Conservation (phyloP, 2,113 vertebrate genomes). For the Charadrius vociferus region DNA sequence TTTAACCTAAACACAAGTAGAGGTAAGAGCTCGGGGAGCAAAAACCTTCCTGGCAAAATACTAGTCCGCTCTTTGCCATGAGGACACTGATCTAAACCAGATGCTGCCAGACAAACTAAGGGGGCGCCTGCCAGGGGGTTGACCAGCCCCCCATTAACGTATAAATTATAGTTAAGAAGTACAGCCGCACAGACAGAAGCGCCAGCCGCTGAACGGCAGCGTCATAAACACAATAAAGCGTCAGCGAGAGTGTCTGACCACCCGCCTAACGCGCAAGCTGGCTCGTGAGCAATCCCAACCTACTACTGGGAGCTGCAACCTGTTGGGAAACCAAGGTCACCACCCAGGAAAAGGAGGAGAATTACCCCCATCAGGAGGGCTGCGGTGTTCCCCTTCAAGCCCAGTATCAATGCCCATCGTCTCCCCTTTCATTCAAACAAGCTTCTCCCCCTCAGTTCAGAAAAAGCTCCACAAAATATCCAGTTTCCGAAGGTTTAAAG, state of each 20-base stretch:
- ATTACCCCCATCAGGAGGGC: background rate
- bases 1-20: background rate
- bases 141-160: background rate
- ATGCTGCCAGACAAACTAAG: background rate
- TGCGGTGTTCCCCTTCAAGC: background rate
- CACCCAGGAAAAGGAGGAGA: rapidly evolving
- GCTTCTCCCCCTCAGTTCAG: background rate
- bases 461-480: background rate
- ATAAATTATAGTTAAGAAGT: background rate
- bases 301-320: background rate
- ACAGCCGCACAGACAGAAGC: background rate
- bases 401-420: background rate
- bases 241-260: background rate
- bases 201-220: background rate
- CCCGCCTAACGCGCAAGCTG: background rate
- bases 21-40: background rate
- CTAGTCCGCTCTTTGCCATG: background rate
- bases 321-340: background rate
- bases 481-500: background rate
- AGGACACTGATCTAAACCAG: slow-evolving; percentile 26
- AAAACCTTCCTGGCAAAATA: background rate
- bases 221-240: background rate
- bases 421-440: background rate
- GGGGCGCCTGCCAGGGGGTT: background rate
- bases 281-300: background rate